Evolutionary conservation across 1,140 invertebrate species (phyloP).

Genomic region (Eriocheir sinensis): DNA sequence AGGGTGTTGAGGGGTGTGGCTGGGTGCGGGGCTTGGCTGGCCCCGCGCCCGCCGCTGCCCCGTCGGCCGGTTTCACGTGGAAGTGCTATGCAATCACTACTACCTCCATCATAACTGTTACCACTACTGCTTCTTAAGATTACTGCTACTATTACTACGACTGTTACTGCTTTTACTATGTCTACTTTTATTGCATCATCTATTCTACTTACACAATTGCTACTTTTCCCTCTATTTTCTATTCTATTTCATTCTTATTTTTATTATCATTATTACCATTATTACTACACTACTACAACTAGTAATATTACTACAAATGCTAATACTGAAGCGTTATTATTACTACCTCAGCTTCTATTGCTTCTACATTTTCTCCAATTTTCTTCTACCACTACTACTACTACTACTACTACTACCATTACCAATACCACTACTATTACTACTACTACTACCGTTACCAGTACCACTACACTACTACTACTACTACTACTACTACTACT

Average conservation of each 20-base stretch:
- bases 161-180: background rate
- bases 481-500: constrained; percentile 1
- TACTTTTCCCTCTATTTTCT: background rate
- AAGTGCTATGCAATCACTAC: background rate
- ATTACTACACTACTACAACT: too few species aligned
- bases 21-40: too few species aligned
- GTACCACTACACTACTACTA: background rate
- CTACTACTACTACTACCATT: background rate
- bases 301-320: too few species aligned
- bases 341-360: too few species aligned
- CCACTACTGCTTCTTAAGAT: too few species aligned
- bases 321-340: too few species aligned
- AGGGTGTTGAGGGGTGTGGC: too few species aligned
- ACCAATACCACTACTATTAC: background rate
- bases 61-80: background rate
- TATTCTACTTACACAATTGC: background rate
- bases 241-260: too few species aligned
- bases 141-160: too few species aligned
- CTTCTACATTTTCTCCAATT: too few species aligned
- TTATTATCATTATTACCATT: too few species aligned
- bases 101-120: background rate
- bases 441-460: background rate
- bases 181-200: background rate
- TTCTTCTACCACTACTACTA: background rate
- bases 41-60: too few species aligned